phyloP scores from a whole-genome alignment of 2,888 invertebrate species.

The Bruchidius siliquastri region DNA sequence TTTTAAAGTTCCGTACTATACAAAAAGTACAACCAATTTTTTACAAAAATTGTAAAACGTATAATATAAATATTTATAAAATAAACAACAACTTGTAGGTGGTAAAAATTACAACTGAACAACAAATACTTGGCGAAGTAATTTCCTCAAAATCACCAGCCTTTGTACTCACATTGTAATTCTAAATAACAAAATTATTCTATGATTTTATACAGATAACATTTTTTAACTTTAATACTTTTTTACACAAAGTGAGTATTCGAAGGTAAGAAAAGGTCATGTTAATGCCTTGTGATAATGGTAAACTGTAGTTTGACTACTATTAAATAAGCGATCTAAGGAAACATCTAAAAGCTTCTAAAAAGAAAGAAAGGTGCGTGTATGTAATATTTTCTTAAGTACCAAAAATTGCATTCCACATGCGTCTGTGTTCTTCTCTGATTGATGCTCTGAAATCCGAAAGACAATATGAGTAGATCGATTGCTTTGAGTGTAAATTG shows the following conservation, averaged over 20 bases:
- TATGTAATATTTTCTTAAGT: slow-evolving; percentile 7
- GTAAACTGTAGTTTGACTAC: slow-evolving; percentile 41
- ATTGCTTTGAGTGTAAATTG: too few relatives aligned
- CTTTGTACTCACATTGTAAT: slow-evolving; percentile 39
- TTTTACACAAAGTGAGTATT: slow-evolving; percentile 43
- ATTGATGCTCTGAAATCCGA: neutral
- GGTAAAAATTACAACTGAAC: slow-evolving; percentile 35
- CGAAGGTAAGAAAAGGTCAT: slow-evolving; percentile 41
- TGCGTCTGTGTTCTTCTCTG: neutral
- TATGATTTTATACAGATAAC: slow-evolving; percentile 19
- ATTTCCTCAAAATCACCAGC: slow-evolving; percentile 18
- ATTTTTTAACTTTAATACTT: slow-evolving; percentile 12
- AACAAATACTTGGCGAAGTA: slow-evolving; percentile 23
- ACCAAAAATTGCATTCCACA: neutral
- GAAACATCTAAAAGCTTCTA: slow-evolving; percentile 13
- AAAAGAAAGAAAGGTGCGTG: neutral
- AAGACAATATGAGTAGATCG: neutral
- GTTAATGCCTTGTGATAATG: slow-evolving; percentile 44
- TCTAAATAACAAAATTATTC: slow-evolving; percentile 12
- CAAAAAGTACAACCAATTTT: slow-evolving; percentile 15
- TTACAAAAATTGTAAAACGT: slow-evolving; percentile 22
- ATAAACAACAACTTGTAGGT: slow-evolving; percentile 41
- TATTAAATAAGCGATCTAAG: slow-evolving; percentile 15
- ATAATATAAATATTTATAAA: slow-evolving; percentile 41
- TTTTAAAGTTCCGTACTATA: slow-evolving; percentile 1